Percentiles rank a stretch among this genome's conserved stretches.
phyloP scores from a whole-genome alignment of 2,797 vertebrate genomes.

The Spinus olivaceus region DNA sequence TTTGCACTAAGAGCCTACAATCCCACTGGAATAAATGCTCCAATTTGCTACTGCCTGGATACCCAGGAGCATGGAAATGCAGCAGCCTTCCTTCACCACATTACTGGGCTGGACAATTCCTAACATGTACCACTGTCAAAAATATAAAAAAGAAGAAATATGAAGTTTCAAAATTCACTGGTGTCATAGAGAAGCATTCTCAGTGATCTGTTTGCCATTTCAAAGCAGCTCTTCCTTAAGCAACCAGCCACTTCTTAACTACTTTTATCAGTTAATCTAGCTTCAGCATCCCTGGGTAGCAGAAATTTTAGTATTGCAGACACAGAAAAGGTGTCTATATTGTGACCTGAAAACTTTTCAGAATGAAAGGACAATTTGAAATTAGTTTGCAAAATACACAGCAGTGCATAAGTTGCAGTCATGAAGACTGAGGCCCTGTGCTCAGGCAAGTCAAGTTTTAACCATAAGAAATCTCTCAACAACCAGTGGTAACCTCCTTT shows the following conservation, averaged over 20 bases:
- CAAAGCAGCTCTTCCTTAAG: not conserved
- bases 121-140: not conserved
- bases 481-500: not conserved
- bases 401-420: not conserved
- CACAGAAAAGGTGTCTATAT: not conserved
- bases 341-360: not conserved
- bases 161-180: not conserved
- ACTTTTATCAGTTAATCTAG: not conserved
- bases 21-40: not conserved
- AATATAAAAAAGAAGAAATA: not conserved
- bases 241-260: not conserved
- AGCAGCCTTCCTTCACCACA: not conserved
- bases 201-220: not conserved
- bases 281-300: not conserved
- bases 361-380: not conserved
- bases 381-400: not conserved
- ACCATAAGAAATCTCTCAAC: not conserved
- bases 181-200: not conserved
- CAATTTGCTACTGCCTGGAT: not conserved
- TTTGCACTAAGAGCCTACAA: not conserved
- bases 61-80: not conserved
- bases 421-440: not conserved
- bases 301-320: not conserved
- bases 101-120: not conserved
- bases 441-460: not conserved